Conservation (phyloP, 2,888 invertebrate species). For the Aphodius granarius region DNA sequence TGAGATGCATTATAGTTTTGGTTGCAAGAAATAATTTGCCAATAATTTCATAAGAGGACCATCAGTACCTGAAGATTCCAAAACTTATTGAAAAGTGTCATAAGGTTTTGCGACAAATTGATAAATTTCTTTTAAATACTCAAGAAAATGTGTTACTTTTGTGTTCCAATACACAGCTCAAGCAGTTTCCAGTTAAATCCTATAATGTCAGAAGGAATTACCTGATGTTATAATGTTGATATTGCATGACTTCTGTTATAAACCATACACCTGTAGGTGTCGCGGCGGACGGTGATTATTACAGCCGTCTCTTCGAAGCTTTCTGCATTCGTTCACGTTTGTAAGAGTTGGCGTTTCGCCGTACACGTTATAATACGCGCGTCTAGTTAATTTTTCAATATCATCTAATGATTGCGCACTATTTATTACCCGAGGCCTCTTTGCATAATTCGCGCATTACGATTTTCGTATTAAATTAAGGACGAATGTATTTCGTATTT, state of each 20-base stretch:
- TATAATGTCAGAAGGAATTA: background rate
- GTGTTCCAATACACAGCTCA: no score
- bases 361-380: background rate
- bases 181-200: background rate
- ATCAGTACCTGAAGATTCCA: no score
- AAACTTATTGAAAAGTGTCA: no score
- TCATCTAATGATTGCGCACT: background rate
- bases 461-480: background rate
- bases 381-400: background rate
- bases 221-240: background rate
- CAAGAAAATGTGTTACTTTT: no score
- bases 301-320: background rate
- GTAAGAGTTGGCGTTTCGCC: background rate
- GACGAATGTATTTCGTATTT: background rate
- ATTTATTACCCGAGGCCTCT: background rate
- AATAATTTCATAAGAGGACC: no score
- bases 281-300: background rate
- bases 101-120: no score
- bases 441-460: background rate
- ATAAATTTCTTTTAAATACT: no score
- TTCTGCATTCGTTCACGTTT: background rate
- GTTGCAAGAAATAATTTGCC: no score
- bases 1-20: no score
- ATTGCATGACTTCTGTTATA: background rate
- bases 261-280: background rate